Base-by-base conservation (phyloP, 2,888 invertebrate species). In the Apamea crenata region DNA sequence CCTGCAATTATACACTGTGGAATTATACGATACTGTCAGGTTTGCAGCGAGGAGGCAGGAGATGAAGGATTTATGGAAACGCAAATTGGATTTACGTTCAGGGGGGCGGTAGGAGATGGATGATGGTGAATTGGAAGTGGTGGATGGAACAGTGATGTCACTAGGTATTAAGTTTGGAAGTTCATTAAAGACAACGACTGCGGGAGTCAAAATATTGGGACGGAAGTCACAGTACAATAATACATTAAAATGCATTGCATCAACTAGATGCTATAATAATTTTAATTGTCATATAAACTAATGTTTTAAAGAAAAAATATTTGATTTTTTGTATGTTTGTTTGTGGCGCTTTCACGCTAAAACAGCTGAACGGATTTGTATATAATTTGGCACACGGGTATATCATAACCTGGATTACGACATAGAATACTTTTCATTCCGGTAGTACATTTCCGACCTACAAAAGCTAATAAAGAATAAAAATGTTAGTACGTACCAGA, bases 1-100 rank as follows among this genome's bases (percentile, higher is more conserved):
- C 96, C 97, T 97, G 95, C 77, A 94, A 95, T 91, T 84, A 94
- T 77, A 95, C 74, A 93, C 94, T 94, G 93, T 87, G 87, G 90
- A 90, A 92, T 91, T 88, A 90, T 84, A 92, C 82, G 91, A 75
- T 63, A 47, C 56, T 36, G 83, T 87, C 84, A 87, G 88, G 80
- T 65, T 59, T 47, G 14, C 73, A 63, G 74, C 29, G 40, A 44
- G 73, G 68, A 53, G 32, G 25, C 53, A 21, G 29, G n/a, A 61
- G 65, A 47, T n/a, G 5, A 1, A 74, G 40, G 36, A 29, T 25
- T 21, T 14, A 8, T 25, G 29, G 7, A 7, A 10, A 32, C 1
- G 56, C 50, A 21, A 50, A n/a, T n/a, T 29, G 21, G n/a, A 59
- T n/a, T n/a, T n/a, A n/a, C n/a, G n/a, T n/a, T n/a, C n/a, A 59